These are phyloP conservation scores for Bovichtus variegatus DNA, from an alignment of 2,797 vertebrate species.

Conservation along the genomic window DNA sequence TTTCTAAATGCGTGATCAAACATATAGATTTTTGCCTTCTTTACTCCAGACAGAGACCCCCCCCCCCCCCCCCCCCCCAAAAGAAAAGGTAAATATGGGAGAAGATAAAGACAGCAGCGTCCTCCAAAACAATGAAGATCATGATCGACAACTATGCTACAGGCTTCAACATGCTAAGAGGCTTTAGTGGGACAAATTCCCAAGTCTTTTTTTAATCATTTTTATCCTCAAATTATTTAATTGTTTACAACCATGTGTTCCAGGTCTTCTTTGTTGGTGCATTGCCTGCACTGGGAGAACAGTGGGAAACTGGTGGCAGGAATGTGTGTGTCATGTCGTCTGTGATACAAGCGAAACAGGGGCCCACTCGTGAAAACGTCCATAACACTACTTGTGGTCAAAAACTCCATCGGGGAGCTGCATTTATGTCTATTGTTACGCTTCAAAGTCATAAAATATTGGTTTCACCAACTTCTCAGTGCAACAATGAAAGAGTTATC, in stretches of 20 bases:
- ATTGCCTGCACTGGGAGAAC: background rate
- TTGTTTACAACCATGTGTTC: background rate
- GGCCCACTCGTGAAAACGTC: background rate
- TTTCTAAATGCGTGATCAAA: slow-evolving; percentile 15
- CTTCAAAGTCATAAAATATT: no score
- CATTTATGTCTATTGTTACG: no score
- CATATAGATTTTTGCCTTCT: background rate
- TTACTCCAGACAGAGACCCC: background rate
- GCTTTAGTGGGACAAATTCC: background rate
- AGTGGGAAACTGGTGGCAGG: background rate
- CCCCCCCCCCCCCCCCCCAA: no score
- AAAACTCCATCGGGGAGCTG: no score
- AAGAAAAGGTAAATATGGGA: no score
- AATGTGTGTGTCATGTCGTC: background rate
- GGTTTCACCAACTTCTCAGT: no score
- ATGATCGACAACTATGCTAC: background rate
- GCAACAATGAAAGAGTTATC: no score
- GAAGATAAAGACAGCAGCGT: background rate
- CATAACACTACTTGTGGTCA: background rate
- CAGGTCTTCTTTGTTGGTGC: background rate
- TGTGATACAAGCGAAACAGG: background rate
- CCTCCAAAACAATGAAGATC: background rate
- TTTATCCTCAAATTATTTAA: no score
- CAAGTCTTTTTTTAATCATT: background rate
- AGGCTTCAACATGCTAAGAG: background rate